Percentiles rank a stretch among this genome's conserved stretches.
These are phyloP conservation scores for Porites rus DNA, from an alignment of 92 coral and sea anemone species.

Conservation along the genomic window DNA sequence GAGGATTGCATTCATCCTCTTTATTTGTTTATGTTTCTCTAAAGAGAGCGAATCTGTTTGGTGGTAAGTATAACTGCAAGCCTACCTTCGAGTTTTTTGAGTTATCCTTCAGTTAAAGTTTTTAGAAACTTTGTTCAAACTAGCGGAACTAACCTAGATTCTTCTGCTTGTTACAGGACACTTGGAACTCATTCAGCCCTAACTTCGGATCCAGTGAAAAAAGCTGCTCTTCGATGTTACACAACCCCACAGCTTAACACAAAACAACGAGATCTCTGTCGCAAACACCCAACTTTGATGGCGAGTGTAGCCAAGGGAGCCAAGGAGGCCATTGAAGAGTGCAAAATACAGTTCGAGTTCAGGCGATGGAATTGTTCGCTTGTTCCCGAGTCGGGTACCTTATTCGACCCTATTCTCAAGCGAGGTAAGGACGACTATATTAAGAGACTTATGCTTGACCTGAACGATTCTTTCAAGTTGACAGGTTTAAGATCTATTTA, in stretches of 20 bases:
- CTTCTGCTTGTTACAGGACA: conserved; percentile 64
- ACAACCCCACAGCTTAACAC: conserved; percentile 84
- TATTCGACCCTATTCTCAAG: conserved; percentile 86
- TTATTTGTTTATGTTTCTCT: conserved; percentile 60
- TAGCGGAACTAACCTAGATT: background rate
- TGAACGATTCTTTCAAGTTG: conserved; percentile 62
- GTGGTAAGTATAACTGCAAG: conserved; percentile 75
- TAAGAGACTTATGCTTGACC: conserved; percentile 50
- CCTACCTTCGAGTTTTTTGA: conserved; percentile 36
- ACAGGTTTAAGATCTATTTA: conserved; percentile 82
- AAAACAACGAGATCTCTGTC: conserved; percentile 86
- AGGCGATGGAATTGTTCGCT: conserved; percentile 98
- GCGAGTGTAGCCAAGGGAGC: conserved; percentile 92
- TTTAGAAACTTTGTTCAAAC: background rate
- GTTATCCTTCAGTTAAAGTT: background rate
- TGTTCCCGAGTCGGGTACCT: conserved; percentile 86
- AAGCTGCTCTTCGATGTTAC: conserved; percentile 77
- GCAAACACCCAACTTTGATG: conserved; percentile 92
- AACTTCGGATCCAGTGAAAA: conserved; percentile 84
- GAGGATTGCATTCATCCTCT: conserved; percentile 48
- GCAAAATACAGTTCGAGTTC: conserved; percentile 85
- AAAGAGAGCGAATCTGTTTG: conserved; percentile 73
- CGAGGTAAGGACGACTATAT: conserved; percentile 71
- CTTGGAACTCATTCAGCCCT: conserved; percentile 83
- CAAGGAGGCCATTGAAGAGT: conserved; percentile 82